Evolutionary conservation across 2,797 vertebrate genomes (phyloP).

Genomic region (Amniataba percoides): DNA sequence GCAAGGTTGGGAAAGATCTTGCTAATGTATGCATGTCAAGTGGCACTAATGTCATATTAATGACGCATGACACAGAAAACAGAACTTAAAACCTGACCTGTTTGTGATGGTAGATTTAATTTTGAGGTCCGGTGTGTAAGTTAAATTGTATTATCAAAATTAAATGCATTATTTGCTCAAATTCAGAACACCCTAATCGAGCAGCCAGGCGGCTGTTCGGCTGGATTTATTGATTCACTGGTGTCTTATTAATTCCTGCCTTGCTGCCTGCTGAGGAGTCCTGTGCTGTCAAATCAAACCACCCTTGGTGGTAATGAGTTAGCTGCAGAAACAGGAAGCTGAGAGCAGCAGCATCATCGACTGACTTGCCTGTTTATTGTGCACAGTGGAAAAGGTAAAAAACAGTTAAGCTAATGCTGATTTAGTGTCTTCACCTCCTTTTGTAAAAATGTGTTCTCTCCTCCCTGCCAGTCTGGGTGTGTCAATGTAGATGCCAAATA

Average conservation of each 20-base stretch:
- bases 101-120: not conserved
- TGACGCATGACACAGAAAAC: constrained; percentile 4
- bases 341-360: constrained; percentile 48
- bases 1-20: not conserved
- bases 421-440: constrained; percentile 55
- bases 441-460: constrained; percentile 26
- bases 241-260: constrained; percentile 51
- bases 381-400: constrained; percentile 59
- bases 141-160: not conserved
- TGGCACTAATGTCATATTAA: constrained; percentile 10
- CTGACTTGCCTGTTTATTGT: constrained; percentile 47
- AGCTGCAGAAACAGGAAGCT: constrained; percentile 33
- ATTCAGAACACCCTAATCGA: not conserved
- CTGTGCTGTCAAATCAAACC: constrained; percentile 43
- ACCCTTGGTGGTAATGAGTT: constrained; percentile 41
- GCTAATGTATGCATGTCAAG: constrained; percentile 6
- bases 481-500: constrained; percentile 42
- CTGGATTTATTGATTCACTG: constrained; percentile 25
- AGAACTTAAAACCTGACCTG: not conserved
- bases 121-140: not conserved
- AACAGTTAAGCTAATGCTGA: constrained; percentile 50
- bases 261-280: constrained; percentile 32
- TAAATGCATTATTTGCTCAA: not conserved
- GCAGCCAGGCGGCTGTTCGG: not conserved
- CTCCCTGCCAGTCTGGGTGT: constrained; percentile 21